phyloP scores from a whole-genome alignment of 2,113 vertebrate species.

The Butorides virescens region DNA sequence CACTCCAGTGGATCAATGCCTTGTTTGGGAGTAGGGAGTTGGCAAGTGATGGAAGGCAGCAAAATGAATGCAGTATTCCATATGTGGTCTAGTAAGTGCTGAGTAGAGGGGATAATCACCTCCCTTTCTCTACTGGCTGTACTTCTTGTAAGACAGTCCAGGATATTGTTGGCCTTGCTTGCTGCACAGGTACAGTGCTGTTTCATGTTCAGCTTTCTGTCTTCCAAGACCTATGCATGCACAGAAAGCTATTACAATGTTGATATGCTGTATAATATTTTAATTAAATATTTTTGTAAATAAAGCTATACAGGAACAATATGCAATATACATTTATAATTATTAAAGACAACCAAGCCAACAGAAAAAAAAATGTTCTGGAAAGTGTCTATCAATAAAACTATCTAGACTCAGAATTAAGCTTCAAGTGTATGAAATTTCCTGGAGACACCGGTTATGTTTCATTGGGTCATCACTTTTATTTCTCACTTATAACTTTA shows the following conservation, averaged over 20 bases:
- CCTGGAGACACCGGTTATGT: not conserved
- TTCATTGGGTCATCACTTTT: not conserved
- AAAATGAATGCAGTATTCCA: not conserved
- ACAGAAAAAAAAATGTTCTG: not conserved
- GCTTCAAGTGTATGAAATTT: not conserved
- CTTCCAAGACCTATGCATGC: not conserved
- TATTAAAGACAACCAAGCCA: not conserved
- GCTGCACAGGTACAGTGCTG: not conserved
- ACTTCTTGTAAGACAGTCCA: not conserved
- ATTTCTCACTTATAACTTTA: not conserved
- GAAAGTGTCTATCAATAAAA: not conserved
- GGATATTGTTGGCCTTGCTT: not conserved
- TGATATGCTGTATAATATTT: not conserved
- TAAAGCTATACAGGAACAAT: not conserved
- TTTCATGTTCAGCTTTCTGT: not conserved
- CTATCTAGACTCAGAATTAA: not conserved
- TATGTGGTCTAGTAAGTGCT: not conserved
- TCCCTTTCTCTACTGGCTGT: not conserved
- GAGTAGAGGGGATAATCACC: not conserved
- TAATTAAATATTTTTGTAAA: not conserved
- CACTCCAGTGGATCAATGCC: not conserved
- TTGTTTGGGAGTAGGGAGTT: not conserved
- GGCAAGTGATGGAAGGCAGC: not conserved
- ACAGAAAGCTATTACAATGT: not conserved
- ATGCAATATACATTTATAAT: not conserved